These are phyloP conservation scores for Heteromyza rotundicornis DNA, from an alignment of 2,888 invertebrate species.

Conservation along the genomic window DNA sequence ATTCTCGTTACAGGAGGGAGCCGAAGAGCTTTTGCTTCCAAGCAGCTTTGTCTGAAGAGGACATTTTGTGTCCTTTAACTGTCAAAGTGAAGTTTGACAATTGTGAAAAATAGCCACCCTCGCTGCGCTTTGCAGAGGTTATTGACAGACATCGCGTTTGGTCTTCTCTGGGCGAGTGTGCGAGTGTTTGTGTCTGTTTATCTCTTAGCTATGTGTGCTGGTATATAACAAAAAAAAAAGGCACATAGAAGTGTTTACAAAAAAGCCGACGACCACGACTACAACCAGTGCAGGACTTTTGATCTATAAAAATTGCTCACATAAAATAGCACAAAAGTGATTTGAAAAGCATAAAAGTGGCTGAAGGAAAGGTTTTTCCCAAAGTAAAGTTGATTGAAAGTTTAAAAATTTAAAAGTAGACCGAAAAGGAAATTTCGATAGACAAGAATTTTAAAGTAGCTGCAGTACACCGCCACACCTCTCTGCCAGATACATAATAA, in stretches of 20 bases:
- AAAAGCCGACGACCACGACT: background rate
- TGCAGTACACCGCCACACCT: no score
- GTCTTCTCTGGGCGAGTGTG: constrained; percentile 3
- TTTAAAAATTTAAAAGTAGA: no score
- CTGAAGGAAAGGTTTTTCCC: no score
- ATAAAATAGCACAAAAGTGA: no score
- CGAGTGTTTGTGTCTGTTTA: background rate
- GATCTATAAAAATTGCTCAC: background rate
- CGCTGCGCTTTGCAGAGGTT: constrained; percentile 27
- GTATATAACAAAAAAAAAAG: background rate
- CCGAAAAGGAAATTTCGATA: no score
- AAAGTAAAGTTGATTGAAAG: no score
- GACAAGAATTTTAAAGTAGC: no score
- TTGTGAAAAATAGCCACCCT: constrained; percentile 1
- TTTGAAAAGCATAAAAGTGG: no score
- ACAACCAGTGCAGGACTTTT: background rate
- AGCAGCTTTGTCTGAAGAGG: constrained; percentile 9
- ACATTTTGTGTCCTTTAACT: constrained; percentile 8
- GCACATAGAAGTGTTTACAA: constrained; percentile 2
- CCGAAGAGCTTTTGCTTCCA: background rate
- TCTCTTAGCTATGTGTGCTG: background rate
- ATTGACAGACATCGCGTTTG: constrained; percentile 29
- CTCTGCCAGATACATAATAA: no score
- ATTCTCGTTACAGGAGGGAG: no score
- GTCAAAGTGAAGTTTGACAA: constrained; percentile 22